These are phyloP conservation scores for Cebidichthys violaceus DNA, from an alignment of 2,113 vertebrate species.

Conservation along the genomic window DNA sequence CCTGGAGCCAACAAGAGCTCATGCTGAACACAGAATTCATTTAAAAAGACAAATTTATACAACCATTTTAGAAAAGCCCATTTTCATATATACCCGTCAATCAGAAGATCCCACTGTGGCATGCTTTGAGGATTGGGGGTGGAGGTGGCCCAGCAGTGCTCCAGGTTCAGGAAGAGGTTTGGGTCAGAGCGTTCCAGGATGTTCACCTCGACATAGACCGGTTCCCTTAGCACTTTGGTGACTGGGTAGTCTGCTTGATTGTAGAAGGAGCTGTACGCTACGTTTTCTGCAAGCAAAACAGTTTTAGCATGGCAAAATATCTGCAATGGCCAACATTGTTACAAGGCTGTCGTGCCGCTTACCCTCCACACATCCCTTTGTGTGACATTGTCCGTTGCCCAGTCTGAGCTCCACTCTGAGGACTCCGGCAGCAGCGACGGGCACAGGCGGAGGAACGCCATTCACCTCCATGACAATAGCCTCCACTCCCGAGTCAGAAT, in stretches of 20 bases:
- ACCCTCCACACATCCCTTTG: conserved; percentile 76
- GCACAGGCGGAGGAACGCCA: conserved; percentile 66
- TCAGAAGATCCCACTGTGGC: conserved; percentile 81
- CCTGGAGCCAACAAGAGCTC: conserved; percentile 46
- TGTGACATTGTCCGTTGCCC: conserved; percentile 74
- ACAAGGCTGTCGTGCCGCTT: not conserved
- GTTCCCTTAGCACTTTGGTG: conserved; percentile 74
- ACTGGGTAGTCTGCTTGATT: conserved; percentile 75
- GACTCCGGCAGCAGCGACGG: conserved; percentile 72
- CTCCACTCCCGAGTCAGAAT: conserved; percentile 61
- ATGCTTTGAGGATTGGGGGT: conserved; percentile 51
- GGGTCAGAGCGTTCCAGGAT: conserved; percentile 74
- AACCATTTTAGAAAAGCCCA: no score
- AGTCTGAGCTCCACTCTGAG: conserved; percentile 79
- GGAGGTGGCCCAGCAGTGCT: conserved; percentile 81
- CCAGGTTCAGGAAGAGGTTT: conserved; percentile 74
- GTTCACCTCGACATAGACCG: conserved; percentile 75
- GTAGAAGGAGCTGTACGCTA: conserved; percentile 78
- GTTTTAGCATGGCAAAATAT: not conserved
- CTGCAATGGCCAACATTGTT: accelerated
- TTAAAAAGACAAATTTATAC: not conserved
- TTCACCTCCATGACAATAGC: conserved; percentile 75
- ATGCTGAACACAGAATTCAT: not conserved
- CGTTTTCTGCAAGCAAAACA: conserved; percentile 56
- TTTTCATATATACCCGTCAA: conserved; percentile 68